Percentiles rank a stretch among this genome's conserved stretches.
phyloP scores from a whole-genome alignment of 2,888 invertebrate genomes.

The Tetheella fluctuosa region DNA sequence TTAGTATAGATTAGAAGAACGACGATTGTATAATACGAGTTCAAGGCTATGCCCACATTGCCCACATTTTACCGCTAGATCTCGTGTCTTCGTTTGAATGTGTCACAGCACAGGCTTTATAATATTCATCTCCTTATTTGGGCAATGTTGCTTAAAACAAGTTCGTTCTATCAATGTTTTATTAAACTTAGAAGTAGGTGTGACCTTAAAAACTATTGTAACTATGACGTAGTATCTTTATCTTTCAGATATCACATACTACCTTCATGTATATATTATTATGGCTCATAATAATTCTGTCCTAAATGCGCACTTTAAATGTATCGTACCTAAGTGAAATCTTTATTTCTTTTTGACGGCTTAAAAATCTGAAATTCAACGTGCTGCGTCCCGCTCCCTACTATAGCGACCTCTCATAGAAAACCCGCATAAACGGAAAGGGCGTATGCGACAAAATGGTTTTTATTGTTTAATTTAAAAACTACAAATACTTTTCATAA shows the following conservation, averaged over 20 bases:
- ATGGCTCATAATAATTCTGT: no score
- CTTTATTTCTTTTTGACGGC: no score
- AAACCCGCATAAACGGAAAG: no score
- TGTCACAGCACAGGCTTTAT: neutral
- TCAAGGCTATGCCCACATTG: conserved; percentile 4
- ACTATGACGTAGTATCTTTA: neutral
- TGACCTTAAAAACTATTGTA: neutral
- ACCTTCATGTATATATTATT: neutral
- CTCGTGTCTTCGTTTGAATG: neutral
- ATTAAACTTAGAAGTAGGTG: neutral
- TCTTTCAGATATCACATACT: neutral
- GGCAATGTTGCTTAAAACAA: neutral
- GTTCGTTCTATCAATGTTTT: neutral
- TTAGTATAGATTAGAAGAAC: neutral
- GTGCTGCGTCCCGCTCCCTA: no score
- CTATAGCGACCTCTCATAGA: no score
- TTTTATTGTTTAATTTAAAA: no score
- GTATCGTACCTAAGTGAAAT: no score
- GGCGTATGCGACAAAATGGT: no score
- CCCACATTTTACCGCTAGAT: conserved; percentile 3
- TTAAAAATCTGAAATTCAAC: no score
- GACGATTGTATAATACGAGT: neutral
- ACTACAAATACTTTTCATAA: no score
- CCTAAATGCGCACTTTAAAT: no score
- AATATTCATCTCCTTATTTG: neutral